Percentiles rank a stretch among this genome's conserved stretches.
phyloP scores from a whole-genome alignment of 2,888 invertebrate species.

The Brenthis ino region DNA sequence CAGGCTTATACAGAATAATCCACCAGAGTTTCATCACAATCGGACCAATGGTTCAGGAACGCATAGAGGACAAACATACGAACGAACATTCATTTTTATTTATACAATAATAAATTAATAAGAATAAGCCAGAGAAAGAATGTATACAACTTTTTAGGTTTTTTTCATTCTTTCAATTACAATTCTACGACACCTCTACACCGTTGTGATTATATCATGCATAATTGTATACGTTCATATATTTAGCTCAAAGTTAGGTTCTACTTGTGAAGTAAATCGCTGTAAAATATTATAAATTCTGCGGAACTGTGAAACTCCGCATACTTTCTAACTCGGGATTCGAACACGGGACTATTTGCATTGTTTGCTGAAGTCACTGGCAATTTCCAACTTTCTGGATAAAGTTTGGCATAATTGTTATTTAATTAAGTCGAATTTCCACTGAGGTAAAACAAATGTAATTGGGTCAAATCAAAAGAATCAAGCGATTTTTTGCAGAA shows the following conservation, averaged over 20 bases:
- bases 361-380: slow-evolving; percentile 33
- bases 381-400: slow-evolving; percentile 27
- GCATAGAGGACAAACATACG: too few species aligned
- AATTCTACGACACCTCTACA: too few species aligned
- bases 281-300: slow-evolving; percentile 33
- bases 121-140: too few species aligned
- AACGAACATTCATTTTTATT: too few species aligned
- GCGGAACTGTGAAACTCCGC: slow-evolving; percentile 16
- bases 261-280: slow-evolving; percentile 1
- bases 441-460: slow-evolving; percentile 18
- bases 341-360: slow-evolving; percentile 35
- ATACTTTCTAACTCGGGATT: slow-evolving; percentile 33
- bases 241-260: not conserved
- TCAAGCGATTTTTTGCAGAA: not conserved
- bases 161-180: too few species aligned
- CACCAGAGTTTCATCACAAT: too few species aligned
- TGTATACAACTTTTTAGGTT: too few species aligned
- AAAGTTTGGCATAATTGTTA: slow-evolving; percentile 33
- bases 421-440: slow-evolving; percentile 32
- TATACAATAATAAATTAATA: too few species aligned
- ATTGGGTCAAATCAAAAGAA: slow-evolving; percentile 1
- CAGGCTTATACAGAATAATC: too few species aligned
- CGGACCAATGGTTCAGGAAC: too few species aligned
- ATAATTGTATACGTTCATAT: not conserved
- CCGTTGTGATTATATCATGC: too few species aligned